These are phyloP conservation scores for Tolypeutes matacus DNA, from an alignment of 2,797 vertebrate genomes.

Conservation along the genomic window DNA sequence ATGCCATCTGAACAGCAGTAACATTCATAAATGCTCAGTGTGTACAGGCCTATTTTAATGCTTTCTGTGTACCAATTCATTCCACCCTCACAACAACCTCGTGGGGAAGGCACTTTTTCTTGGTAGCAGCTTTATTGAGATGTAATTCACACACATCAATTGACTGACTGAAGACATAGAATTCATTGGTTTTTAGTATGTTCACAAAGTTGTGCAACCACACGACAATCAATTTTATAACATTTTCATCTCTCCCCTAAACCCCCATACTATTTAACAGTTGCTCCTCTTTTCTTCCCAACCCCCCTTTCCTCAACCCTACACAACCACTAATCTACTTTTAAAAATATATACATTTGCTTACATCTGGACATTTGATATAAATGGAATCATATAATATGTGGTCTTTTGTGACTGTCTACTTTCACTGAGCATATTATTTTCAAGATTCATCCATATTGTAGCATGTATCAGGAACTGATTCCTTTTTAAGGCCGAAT, in stretches of 20 bases:
- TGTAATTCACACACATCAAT: neutral
- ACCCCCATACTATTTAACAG: neutral
- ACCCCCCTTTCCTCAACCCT: neutral
- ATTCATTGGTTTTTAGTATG: neutral
- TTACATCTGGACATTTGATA: neutral
- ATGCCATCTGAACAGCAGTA: no score
- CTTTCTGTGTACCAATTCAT: neutral
- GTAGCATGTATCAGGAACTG: neutral
- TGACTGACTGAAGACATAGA: neutral
- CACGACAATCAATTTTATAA: neutral
- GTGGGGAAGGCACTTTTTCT: neutral
- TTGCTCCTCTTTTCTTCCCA: neutral
- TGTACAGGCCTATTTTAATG: no score
- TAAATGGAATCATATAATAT: neutral
- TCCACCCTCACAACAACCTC: neutral
- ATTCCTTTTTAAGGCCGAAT: slow-evolving; percentile 17
- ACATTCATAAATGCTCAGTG: neutral
- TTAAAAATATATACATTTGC: neutral
- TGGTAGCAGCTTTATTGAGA: neutral
- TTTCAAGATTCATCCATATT: neutral
- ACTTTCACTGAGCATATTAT: neutral
- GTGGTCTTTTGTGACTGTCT: neutral
- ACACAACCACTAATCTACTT: neutral
- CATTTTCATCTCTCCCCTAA: neutral
- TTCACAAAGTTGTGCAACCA: neutral